phyloP scores from a whole-genome alignment of 2,888 invertebrate species.

The Eupelmus urozonus region DNA sequence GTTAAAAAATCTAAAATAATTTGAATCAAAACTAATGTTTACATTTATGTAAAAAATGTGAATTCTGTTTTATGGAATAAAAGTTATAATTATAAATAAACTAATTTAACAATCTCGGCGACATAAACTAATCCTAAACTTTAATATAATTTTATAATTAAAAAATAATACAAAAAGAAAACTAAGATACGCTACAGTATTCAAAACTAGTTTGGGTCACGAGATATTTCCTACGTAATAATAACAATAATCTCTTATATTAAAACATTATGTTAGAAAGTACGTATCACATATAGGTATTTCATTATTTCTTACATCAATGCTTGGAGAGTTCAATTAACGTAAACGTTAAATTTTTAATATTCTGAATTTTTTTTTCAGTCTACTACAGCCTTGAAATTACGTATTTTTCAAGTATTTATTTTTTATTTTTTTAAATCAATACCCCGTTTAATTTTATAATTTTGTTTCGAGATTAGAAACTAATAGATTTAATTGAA shows the following conservation, averaged over 20 bases:
- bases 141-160: conserved; percentile 14
- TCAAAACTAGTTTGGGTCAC: conserved; percentile 44
- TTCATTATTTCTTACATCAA: conserved; percentile 68
- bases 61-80: conserved; percentile 9
- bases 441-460: background rate
- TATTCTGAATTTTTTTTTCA: conserved; percentile 11
- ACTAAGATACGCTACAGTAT: conserved; percentile 7
- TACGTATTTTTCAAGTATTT: conserved; percentile 17
- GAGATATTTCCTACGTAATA: conserved; percentile 50
- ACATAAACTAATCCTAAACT: conserved; percentile 13
- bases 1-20: conserved; percentile 4
- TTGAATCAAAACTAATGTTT: conserved; percentile 1
- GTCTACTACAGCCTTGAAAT: conserved; percentile 17
- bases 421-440: background rate
- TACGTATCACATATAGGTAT: conserved; percentile 72
- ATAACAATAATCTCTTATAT: conserved; percentile 68
- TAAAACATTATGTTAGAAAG: conserved; percentile 70
- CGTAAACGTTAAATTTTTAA: conserved; percentile 57
- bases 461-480: conserved; percentile 23
- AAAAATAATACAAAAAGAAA: conserved; percentile 7
- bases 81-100: conserved; percentile 12
- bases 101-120: conserved; percentile 3
- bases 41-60: conserved; percentile 20
- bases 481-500: conserved; percentile 64
- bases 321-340: conserved; percentile 70